Conservation (phyloP, 2,113 vertebrate genomes). For the Pollimyrus isidori region DNA sequence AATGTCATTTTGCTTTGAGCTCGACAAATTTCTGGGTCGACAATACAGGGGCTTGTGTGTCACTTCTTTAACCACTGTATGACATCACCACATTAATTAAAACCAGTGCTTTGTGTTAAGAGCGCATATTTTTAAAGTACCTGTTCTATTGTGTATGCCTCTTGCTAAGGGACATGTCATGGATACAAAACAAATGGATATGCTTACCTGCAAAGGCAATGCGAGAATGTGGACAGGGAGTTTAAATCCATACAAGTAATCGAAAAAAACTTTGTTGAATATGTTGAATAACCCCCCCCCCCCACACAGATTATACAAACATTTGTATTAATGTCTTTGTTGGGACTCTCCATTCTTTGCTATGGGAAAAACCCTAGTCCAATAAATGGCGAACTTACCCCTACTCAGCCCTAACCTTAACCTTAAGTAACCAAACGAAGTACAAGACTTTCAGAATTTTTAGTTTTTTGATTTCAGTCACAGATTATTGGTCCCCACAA, state of each 20-base stretch:
- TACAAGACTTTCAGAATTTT: background rate
- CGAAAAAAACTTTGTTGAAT: too few relatives aligned
- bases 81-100: background rate
- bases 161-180: too few relatives aligned
- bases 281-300: background rate
- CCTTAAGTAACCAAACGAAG: too few relatives aligned
- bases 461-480: background rate
- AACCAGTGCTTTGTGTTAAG: background rate
- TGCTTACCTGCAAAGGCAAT: too few relatives aligned
- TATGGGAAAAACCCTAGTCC: background rate
- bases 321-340: background rate
- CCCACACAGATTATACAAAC: background rate
- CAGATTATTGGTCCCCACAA: background rate
- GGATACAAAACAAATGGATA: too few relatives aligned
- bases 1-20: too few relatives aligned
- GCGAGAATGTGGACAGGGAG: background rate
- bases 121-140: background rate
- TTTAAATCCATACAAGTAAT: background rate
- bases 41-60: too few relatives aligned
- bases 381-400: too few relatives aligned
- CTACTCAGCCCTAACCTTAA: too few relatives aligned
- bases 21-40: too few relatives aligned
- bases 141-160: background rate
- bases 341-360: background rate
- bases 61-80: too few relatives aligned